A percentile compares a stretch with the other conserved stretches of the same genome.
phyloP scores from a whole-genome alignment of 2,888 invertebrate species.

The Drosophila histrio region DNA sequence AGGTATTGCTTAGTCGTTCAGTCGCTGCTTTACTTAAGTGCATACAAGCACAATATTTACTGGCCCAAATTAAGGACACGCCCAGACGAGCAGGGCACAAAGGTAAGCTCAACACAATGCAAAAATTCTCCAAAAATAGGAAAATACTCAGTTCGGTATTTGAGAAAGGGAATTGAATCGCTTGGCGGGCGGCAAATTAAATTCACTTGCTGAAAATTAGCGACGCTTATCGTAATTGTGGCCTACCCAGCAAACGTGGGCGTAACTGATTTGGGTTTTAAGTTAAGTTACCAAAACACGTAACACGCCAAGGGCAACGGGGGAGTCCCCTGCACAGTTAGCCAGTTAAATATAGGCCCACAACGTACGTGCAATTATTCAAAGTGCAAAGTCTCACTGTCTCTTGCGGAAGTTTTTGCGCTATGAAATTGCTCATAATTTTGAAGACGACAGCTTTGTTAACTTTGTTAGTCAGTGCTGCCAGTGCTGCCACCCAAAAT shows the following conservation, averaged over 20 bases:
- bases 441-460: conserved; percentile 58
- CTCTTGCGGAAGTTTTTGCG: conserved; percentile 25
- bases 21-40: conserved; percentile 10
- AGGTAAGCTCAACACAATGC: conserved; percentile 32
- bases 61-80: conserved; percentile 35
- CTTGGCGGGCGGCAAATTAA: conserved; percentile 55
- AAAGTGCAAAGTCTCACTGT: conserved; percentile 59
- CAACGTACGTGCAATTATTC: conserved; percentile 73
- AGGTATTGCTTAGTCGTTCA: conserved; percentile 2
- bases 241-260: conserved; percentile 44
- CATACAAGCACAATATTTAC: conserved; percentile 25
- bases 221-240: conserved; percentile 46
- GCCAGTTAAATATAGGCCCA: conserved; percentile 47
- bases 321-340: not conserved
- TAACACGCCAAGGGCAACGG: conserved; percentile 38
- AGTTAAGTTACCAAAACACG: conserved; percentile 65
- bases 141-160: not conserved
- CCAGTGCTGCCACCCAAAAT: conserved; percentile 1
- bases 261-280: conserved; percentile 50
- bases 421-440: conserved; percentile 65
- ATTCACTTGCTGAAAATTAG: conserved; percentile 67
- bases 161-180: conserved; percentile 51
- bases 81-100: conserved; percentile 33
- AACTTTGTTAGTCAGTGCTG: conserved; percentile 41
- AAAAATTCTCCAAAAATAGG: not conserved